A percentile compares a stretch with the other conserved stretches of the same genome.
phyloP scores from a whole-genome alignment of 1,140 invertebrate genomes.

The Brachionus koreanus region DNA sequence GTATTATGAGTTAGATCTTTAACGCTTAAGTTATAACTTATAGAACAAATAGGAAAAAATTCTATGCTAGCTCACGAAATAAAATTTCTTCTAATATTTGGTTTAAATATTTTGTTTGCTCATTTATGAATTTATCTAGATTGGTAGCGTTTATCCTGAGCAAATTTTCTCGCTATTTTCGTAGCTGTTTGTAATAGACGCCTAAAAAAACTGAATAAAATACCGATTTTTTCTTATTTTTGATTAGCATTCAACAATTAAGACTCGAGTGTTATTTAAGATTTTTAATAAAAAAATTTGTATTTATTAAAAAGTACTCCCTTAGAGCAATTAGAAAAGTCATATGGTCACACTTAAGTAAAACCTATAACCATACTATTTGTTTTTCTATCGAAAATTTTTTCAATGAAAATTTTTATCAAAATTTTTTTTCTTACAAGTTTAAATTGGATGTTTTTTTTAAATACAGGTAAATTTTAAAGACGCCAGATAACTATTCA shows the following conservation, averaged over 20 bases:
- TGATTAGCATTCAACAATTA: neutral
- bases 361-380: too few relatives aligned
- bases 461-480: neutral
- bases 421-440: too few relatives aligned
- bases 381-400: too few relatives aligned
- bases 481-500: neutral
- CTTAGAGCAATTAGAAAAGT: neutral
- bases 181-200: slow-evolving; percentile 18
- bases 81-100: neutral
- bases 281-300: neutral
- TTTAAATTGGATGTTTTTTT: too few relatives aligned
- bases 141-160: slow-evolving; percentile 14
- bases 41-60: too few relatives aligned
- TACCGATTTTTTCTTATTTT: neutral
- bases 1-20: neutral
- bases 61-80: neutral
- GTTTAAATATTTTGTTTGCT: neutral
- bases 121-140: neutral
- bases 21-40: too few relatives aligned
- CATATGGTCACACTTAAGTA: neutral
- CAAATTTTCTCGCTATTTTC: neutral
- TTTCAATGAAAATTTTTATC: too few relatives aligned
- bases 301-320: neutral
- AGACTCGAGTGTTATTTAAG: neutral
- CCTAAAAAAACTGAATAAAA: neutral